Evolutionary conservation across 2,797 vertebrate genomes (phyloP), one percentile per base, ranked within the genome.

Genomic region (Monodelphis domestica): DNA sequence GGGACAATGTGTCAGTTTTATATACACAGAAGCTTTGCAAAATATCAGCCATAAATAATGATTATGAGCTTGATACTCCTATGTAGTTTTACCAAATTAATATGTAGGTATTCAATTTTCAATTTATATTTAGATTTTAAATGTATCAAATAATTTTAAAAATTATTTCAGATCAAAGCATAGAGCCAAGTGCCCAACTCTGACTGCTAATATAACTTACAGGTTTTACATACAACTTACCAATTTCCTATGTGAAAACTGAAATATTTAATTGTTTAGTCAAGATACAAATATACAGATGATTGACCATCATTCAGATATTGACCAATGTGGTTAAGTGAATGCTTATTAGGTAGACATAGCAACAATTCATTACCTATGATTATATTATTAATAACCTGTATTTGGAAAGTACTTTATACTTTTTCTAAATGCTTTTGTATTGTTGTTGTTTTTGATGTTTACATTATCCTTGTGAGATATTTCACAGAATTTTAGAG

Each of bases 61-160:
- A 89, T 93, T 92, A 51, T 95, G 63, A 92, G 95, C 94, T 45
- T 17, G 91, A 95, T 95, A 94, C 96, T n/a, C n/a, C n/a, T n/a
- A n/a, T n/a, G n/a, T n/a, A 95, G 53, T 88, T 97, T 95, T 95
- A 87, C 53, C 87, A 95, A 91, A 89, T 55, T 10, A 28, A 33
- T 88, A 88, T 91, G 84, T 91, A 93, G 91, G 89, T 95, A 87
- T 55, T 52, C 91, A 91, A 96, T 95, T 54, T 96, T 59, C 89
- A 96, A 89, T 97, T 96, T 97, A 95, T 92, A 93, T 96, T 94
- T 95, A 95, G 93, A 96, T 87, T 96, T 63, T 88, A 96, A 97
- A 96, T 96, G 90, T 45, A 88, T 94, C 95, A 95, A 96, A 89
- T 96, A n/a, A 90, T 91, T 84, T 70, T 57, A 91, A 93, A 94